Evolutionary conservation across 2,797 vertebrate genomes (phyloP), one percentile per base, ranked within the genome.

Genomic region (Dendrocincla fuliginosa): DNA sequence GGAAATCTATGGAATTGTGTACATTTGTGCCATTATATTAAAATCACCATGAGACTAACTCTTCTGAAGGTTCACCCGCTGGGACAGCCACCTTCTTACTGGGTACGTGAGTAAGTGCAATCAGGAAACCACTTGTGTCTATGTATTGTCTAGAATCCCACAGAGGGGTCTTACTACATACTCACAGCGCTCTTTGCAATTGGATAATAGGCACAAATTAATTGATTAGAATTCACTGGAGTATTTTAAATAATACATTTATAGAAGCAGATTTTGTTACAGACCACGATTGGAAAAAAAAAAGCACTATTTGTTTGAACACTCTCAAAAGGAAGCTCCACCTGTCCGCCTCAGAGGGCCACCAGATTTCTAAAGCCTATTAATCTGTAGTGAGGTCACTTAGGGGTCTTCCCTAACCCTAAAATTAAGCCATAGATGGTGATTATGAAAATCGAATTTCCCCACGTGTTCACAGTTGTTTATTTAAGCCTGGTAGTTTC

Each of bases 401-500:
- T 95, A 82, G 52, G 95, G 77, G 87, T 93, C 89, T 95, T 92
- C 37, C 46, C 80, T 96, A 64, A 89, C 80, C 73, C 96, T 97
- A 97, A 97, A 97, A 97, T 95, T 93, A 97, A 93, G 86, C 88
- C 37, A 32, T 41, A 78, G n/a, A 67, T 94, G 83, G 83, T 84
- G 79, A 87, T 84, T 84, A 85, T 61, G 56, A 94, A 95, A 97
- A 96, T 70, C 83, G 59, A 55, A 78, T 83, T 55, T 92, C 69
- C 80, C 4, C 7, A 90, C 65, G 3, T 91, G 91, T 87, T 82
- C 83, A 69, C 74, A 91, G 57, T 76, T 97, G 95, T 97, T 98
- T 97, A 89, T 94, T 95, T 93, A 97, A 96, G 87, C 87, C 39
- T 53, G 93, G 94, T 90, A 63, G 95, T 95, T 98, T 96, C 94